A percentile compares a stretch with the other conserved stretches of the same genome.
Conservation (phyloP, 2,113 vertebrate species). For the Saguinus midas region DNA sequence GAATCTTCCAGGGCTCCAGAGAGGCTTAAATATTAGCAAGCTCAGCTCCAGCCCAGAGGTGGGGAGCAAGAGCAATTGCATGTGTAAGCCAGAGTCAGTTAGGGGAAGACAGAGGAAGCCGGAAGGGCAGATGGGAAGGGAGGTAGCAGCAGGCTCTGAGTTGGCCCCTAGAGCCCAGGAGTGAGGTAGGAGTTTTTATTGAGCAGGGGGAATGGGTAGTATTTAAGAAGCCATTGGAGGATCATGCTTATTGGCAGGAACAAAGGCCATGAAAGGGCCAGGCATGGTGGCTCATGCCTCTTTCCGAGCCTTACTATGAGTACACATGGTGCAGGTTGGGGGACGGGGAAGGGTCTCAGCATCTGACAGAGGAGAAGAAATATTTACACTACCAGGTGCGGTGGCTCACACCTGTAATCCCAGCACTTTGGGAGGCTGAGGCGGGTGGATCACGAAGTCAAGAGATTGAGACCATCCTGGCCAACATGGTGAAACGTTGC, state of each 20-base stretch:
- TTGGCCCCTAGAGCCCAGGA: neutral
- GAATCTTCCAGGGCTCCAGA: neutral
- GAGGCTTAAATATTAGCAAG: neutral
- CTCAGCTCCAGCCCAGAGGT: neutral
- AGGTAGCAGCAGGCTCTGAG: neutral
- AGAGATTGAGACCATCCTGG: too few relatives aligned
- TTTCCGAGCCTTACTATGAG: neutral
- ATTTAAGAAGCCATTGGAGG: neutral
- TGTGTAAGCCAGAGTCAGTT: neutral
- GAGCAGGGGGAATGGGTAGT: neutral
- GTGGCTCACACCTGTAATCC: too few relatives aligned
- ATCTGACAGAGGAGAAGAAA: neutral
- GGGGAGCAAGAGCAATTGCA: neutral
- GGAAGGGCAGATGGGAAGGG: neutral
- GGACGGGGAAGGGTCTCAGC: neutral
- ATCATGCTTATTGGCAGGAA: neutral
- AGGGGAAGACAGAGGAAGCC: neutral
- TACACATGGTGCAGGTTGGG: neutral
- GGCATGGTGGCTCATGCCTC: neutral
- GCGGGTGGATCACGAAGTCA: too few relatives aligned
- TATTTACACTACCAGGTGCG: accelerated
- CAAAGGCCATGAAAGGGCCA: too few relatives aligned
- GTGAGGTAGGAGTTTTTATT: neutral
- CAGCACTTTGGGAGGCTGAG: too few relatives aligned
- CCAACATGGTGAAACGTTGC: too few relatives aligned